Base-by-base conservation (phyloP, 2,113 vertebrate genomes). In the Embiotoca jacksoni region DNA sequence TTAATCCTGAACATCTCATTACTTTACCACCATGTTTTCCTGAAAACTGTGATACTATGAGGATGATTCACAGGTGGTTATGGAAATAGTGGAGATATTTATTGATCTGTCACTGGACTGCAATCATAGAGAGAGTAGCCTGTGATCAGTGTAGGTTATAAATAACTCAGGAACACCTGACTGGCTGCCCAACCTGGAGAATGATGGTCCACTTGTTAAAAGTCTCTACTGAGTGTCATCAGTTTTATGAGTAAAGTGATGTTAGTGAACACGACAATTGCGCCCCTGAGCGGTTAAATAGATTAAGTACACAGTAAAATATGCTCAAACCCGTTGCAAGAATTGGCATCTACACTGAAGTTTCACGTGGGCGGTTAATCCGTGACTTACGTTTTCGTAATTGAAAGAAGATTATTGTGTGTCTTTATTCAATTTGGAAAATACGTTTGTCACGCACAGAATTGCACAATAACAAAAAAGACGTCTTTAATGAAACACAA, bases 231-330 rank as follows among this genome's bases (percentile, higher is more conserved):
- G 37, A 31, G 52, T 54, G 23, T 30, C 23, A 31, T 54, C 52
- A 30, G 7, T 30, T 32, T 55, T 23, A 23, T 23, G 23, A 23
- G 23, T 23, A 3, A 35, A n/a, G 7, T 37, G 10, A 16, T 15
- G 8, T 4, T 5, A 4, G 35, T 72, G 74, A 59, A 64, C 60
- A n/a, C 32, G 30, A 59, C 72, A 57, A 65, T 50, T 1, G 58
- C 70, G 39, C 75, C 88, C 15, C 59, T 16, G 68, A 59, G 75
- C 31, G 86, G 84, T 30, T 6, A 70, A 64, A 65, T 1, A 8
- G 1, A 0, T 4, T 13, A 80, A 75, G 23, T 72, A 75, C 75
- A 39, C 33, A 50, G 6, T n/a, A 23, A 23, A 23, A 23, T 23
- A 23, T 23, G 23, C 30, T 47, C n/a, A 4, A 10, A 33, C 0